phyloP scores from a whole-genome alignment of 2,888 invertebrate species.

The Crematogaster levior region DNA sequence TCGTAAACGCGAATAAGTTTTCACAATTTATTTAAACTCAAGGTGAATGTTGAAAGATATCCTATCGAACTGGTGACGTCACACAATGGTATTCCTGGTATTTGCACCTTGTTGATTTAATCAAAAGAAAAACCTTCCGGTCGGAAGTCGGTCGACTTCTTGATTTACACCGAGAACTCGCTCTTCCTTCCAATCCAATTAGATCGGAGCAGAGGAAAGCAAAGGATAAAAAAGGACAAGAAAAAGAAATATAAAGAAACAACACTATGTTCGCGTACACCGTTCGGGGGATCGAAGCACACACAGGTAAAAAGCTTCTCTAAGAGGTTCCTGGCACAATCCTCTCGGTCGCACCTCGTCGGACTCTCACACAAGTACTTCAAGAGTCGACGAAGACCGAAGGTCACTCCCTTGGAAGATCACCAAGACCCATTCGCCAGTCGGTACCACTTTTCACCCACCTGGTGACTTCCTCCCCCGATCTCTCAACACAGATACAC shows the following conservation, averaged over 20 bases:
- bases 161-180: neutral
- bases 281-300: slow-evolving; percentile 18
- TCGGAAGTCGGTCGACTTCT: neutral
- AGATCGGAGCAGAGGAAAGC: neutral
- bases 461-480: slow-evolving; percentile 21
- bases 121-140: neutral
- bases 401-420: slow-evolving; percentile 34
- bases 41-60: neutral
- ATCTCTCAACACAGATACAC: slow-evolving; percentile 57
- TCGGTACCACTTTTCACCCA: slow-evolving; percentile 14
- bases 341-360: slow-evolving; percentile 29
- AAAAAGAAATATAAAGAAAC: slow-evolving; percentile 1
- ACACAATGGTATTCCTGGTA: slow-evolving; percentile 19
- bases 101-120: neutral
- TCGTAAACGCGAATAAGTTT: neutral
- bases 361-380: slow-evolving; percentile 35
- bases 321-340: slow-evolving; percentile 23
- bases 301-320: slow-evolving; percentile 30
- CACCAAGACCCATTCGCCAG: slow-evolving; percentile 52
- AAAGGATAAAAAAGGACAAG: slow-evolving; percentile 16
- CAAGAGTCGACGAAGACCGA: slow-evolving; percentile 22
- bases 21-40: neutral
- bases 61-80: slow-evolving; percentile 4
- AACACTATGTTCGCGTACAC: slow-evolving; percentile 43
- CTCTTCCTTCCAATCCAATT: neutral